These are phyloP conservation scores for Lordiphosa fenestrarum DNA, from an alignment of 2,888 invertebrate genomes.

Conservation along the genomic window DNA sequence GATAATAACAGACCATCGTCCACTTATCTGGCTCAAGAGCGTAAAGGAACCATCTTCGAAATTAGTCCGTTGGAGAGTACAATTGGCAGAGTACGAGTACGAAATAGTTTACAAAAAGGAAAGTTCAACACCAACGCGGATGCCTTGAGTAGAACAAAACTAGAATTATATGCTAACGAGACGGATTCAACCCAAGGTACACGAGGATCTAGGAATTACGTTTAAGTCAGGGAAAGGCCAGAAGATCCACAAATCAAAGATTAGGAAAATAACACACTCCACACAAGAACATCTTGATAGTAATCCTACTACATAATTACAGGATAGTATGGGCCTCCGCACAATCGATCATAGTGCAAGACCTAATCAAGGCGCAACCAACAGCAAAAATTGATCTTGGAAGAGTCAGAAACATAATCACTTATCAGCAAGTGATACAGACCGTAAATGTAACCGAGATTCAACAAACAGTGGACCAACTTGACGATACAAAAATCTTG, in stretches of 20 bases:
- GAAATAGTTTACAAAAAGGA: slow-evolving; percentile 1
- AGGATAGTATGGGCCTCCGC: too few species aligned
- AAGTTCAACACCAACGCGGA: background rate
- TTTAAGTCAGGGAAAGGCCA: too few species aligned
- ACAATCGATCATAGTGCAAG: too few species aligned
- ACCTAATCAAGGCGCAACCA: too few species aligned
- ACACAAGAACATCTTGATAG: too few species aligned
- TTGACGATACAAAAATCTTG: background rate
- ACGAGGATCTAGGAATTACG: too few species aligned
- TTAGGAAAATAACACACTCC: too few species aligned
- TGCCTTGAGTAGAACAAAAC: background rate
- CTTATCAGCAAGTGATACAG: background rate
- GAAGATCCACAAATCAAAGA: too few species aligned
- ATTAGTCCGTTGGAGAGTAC: slow-evolving; percentile 5
- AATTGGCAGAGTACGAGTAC: slow-evolving; percentile 4
- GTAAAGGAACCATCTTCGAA: slow-evolving; percentile 7
- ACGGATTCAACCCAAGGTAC: background rate
- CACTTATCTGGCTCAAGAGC: background rate
- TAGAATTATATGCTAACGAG: background rate
- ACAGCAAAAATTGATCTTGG: too few species aligned
- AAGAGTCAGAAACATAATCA: too few species aligned
- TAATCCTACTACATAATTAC: too few species aligned
- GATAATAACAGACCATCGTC: background rate
- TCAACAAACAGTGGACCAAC: background rate
- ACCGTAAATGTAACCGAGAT: background rate